Percentiles rank a stretch among this genome's conserved stretches.
Evolutionary conservation across 2,113 vertebrate genomes (phyloP).

Genomic region (Cephalopterus ornatus): DNA sequence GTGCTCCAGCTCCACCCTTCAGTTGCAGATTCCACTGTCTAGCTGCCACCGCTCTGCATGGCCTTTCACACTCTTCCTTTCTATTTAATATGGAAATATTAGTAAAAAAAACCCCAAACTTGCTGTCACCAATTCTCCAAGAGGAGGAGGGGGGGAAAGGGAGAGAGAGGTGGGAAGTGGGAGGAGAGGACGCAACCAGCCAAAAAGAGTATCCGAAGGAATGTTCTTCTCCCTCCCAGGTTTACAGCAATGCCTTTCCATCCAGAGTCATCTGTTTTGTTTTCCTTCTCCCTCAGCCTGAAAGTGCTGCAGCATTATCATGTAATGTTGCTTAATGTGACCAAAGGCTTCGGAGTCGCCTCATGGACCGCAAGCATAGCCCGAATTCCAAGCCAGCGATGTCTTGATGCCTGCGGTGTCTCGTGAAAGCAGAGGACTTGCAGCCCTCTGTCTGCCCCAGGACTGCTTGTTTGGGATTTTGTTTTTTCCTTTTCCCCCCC

Average conservation of each 20-base stretch:
- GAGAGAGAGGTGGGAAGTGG: constrained; percentile 31
- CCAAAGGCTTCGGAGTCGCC: not conserved
- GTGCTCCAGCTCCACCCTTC: constrained; percentile 57
- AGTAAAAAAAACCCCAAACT: not conserved
- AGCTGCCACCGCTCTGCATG: constrained; percentile 18
- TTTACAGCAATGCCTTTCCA: constrained; percentile 63
- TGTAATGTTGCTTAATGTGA: constrained; percentile 54
- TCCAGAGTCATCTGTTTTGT: constrained; percentile 64
- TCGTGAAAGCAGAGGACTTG: constrained; percentile 2
- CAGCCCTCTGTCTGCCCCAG: constrained; percentile 5
- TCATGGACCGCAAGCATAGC: constrained; percentile 12
- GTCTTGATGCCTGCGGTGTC: constrained; percentile 15
- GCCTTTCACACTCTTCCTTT: constrained; percentile 64
- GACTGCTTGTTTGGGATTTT: not conserved
- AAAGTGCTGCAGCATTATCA: constrained; percentile 51
- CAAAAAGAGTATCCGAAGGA: constrained; percentile 49
- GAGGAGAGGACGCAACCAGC: constrained; percentile 7
- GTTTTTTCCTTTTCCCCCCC: not conserved
- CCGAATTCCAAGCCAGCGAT: constrained; percentile 25
- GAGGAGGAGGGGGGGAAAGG: not conserved
- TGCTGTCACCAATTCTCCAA: constrained; percentile 29
- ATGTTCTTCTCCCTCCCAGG: constrained; percentile 59
- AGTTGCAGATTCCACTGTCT: constrained; percentile 62
- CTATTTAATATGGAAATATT: constrained; percentile 54
- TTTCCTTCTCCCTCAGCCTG: constrained; percentile 52